Evolutionary conservation across 2,888 invertebrate genomes (phyloP).

Genomic region (Drosophila paramelanica): DNA sequence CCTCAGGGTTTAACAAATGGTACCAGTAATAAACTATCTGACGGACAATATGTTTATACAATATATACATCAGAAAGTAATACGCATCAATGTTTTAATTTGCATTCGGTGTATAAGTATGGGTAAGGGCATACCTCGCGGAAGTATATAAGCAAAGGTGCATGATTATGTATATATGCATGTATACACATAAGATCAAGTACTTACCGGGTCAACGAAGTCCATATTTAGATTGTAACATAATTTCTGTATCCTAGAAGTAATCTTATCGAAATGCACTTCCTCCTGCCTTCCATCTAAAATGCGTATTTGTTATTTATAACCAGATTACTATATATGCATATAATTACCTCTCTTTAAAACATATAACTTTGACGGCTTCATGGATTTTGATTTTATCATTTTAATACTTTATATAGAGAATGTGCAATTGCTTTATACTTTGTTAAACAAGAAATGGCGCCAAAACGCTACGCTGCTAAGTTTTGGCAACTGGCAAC

Average conservation of each 20-base stretch:
- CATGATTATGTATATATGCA: not conserved
- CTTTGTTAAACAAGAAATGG: constrained; percentile 16
- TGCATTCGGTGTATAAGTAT: too few species aligned
- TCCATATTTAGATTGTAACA: constrained; percentile 98
- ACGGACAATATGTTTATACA: too few species aligned
- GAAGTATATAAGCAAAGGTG: too few species aligned
- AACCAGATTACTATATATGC: not conserved
- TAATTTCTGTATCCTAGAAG: constrained; percentile 96
- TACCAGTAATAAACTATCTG: too few species aligned
- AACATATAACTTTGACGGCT: constrained; percentile 83
- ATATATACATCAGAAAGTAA: too few species aligned
- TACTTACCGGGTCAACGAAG: constrained; percentile 96
- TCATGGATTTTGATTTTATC: constrained; percentile 41
- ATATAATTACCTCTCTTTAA: constrained; percentile 85
- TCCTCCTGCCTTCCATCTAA: constrained; percentile 95
- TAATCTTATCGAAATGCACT: constrained; percentile 99
- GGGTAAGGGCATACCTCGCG: too few species aligned
- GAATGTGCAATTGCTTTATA: not conserved
- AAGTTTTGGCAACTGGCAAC: not conserved
- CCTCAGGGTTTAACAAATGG: too few species aligned
- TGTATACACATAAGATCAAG: not conserved
- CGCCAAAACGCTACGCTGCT: constrained; percentile 37
- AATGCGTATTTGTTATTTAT: constrained; percentile 32
- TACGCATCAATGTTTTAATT: too few species aligned
- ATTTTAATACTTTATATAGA: constrained; percentile 23